Conservation (phyloP, 92 coral and sea anemone genomes). For the Zoanthus gigantus region DNA sequence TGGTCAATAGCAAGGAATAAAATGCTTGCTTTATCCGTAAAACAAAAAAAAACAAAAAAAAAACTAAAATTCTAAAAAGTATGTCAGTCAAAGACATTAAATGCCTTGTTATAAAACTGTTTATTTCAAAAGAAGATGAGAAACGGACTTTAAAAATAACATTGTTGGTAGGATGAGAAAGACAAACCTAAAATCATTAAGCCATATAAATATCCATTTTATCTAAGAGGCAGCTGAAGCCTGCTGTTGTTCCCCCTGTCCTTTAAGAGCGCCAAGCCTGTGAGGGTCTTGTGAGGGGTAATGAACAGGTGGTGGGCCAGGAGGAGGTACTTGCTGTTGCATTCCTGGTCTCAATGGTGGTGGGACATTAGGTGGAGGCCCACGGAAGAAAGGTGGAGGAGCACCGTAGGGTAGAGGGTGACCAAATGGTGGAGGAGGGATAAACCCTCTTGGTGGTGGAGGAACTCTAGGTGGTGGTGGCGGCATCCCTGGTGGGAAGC, state of each 20-base stretch:
- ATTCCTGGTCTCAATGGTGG: conserved; percentile 77
- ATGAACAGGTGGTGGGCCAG: conserved; percentile 94
- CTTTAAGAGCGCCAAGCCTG: conserved; percentile 92
- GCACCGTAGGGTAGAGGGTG: conserved; percentile 90
- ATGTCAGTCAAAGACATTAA: too few species aligned
- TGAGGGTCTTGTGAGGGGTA: conserved; percentile 99
- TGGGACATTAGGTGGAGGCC: conserved; percentile 78
- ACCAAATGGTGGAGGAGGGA: conserved; percentile 90
- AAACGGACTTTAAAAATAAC: too few species aligned
- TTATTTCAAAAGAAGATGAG: too few species aligned
- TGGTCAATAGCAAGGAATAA: too few species aligned
- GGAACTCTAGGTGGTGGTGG: conserved; percentile 55
- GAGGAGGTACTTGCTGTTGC: conserved; percentile 78
- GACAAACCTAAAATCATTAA: not conserved
- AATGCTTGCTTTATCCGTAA: too few species aligned
- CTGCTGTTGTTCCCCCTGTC: conserved; percentile 70
- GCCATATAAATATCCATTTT: not conserved
- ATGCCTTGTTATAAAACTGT: too few species aligned
- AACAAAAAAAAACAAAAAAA: too few species aligned
- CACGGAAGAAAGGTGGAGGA: conserved; percentile 85
- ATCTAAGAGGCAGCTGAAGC: conserved; percentile 34
- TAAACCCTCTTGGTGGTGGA: conserved; percentile 83
- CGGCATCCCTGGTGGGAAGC: conserved; percentile 69
- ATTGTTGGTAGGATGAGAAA: not conserved
- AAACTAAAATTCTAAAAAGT: too few species aligned